These are phyloP conservation scores for Penaeus vannamei DNA, from an alignment of 1,140 invertebrate genomes.

Conservation along the genomic window DNA sequence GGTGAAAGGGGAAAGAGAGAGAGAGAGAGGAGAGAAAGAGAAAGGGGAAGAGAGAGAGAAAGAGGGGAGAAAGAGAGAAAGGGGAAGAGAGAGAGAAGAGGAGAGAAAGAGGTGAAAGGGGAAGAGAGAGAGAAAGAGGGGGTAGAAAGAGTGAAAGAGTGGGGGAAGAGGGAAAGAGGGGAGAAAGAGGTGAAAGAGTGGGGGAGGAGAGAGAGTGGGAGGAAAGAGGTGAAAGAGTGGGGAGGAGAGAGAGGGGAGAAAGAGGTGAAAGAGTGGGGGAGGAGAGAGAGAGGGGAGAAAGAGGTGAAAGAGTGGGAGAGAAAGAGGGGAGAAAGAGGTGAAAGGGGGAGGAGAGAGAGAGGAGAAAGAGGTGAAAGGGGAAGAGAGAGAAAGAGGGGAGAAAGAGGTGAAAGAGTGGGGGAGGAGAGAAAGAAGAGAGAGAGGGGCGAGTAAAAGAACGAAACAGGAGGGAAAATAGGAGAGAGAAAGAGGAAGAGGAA, in stretches of 20 bases:
- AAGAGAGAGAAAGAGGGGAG: too few relatives aligned
- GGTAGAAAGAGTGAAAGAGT: background rate
- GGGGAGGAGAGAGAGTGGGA: background rate
- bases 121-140: background rate
- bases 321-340: background rate
- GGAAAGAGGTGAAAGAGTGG: background rate
- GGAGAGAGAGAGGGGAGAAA: background rate
- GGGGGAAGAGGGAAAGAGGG: background rate
- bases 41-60: background rate
- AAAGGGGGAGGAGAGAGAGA: too few relatives aligned
- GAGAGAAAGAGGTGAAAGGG: background rate
- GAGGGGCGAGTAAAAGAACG: too few relatives aligned
- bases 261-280: background rate
- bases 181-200: background rate
- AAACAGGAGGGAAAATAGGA: too few relatives aligned
- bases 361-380: too few relatives aligned
- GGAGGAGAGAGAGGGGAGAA: background rate
- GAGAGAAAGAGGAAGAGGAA: too few relatives aligned
- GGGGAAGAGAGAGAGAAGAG: background rate
- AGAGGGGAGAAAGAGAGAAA: too few relatives aligned
- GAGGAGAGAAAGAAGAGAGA: too few relatives aligned
- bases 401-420: too few relatives aligned
- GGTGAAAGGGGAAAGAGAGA: background rate
- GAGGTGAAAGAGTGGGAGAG: background rate
- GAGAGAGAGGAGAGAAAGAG: background rate